Evolutionary conservation across 1,140 invertebrate species (phyloP).

Genomic region (Drosophila mauritiana): DNA sequence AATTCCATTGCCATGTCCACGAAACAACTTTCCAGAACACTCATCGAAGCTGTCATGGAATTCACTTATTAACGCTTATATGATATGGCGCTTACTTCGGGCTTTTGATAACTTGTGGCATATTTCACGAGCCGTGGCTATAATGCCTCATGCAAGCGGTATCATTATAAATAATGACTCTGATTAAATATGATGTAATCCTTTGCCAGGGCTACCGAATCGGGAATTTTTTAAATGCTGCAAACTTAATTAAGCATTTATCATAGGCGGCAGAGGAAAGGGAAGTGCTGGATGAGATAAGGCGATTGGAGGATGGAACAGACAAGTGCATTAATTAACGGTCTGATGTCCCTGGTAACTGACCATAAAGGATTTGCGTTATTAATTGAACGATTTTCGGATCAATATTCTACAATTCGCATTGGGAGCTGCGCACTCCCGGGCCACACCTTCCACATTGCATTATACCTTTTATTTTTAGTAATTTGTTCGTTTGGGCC

Average conservation of each 20-base stretch:
- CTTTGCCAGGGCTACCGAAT: constrained; percentile 23
- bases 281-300: constrained; percentile 10
- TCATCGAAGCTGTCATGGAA: constrained; percentile 4
- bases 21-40: constrained; percentile 28
- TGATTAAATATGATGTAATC: constrained; percentile 79
- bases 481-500: constrained; percentile 20
- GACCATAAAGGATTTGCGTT: constrained; percentile 72
- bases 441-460: constrained; percentile 3
- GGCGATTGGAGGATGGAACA: constrained; percentile 42
- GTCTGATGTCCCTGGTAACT: constrained; percentile 47
- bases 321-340: constrained; percentile 74
- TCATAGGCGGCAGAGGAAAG: constrained; percentile 41
- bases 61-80: constrained; percentile 39
- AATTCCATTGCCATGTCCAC: background rate
- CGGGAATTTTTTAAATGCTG: constrained; percentile 31
- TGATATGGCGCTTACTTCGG: constrained; percentile 25
- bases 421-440: background rate
- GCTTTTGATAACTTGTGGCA: constrained; percentile 47
- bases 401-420: constrained; percentile 19
- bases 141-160: constrained; percentile 31
- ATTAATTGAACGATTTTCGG: constrained; percentile 70
- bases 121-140: constrained; percentile 31
- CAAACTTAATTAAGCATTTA: constrained; percentile 79
- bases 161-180: constrained; percentile 77
- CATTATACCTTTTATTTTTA: constrained; percentile 24